A percentile compares a stretch with the other conserved stretches of the same genome.
Conservation (phyloP, 2,797 vertebrate species). For the Tamandua tetradactyla region DNA sequence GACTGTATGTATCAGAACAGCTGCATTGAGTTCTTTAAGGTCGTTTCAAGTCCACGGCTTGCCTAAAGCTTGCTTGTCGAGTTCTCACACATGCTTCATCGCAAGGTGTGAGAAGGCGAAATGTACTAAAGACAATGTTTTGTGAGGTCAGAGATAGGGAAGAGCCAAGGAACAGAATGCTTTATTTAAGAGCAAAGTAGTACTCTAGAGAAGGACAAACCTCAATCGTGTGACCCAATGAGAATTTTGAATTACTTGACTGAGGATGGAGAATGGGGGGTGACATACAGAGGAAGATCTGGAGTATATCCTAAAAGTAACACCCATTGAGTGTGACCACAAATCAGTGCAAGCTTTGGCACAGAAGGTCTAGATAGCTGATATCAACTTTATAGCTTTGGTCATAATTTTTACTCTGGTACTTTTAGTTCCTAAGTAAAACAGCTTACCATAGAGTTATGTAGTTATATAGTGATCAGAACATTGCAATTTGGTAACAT, state of each 20-base stretch:
- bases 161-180: background rate
- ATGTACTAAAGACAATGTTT: background rate
- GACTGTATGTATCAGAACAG: background rate
- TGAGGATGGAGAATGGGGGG: background rate
- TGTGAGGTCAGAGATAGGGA: background rate
- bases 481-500: no score
- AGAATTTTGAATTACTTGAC: background rate
- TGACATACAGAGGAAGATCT: background rate
- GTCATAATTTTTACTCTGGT: background rate
- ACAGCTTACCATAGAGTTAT: background rate
- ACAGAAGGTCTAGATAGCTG: background rate
- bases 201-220: background rate
- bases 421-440: background rate
- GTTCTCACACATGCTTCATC: background rate
- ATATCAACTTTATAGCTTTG: background rate
- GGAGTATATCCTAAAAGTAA: no score
- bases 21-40: background rate
- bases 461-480: background rate
- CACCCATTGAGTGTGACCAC: no score
- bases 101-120: background rate
- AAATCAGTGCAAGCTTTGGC: background rate
- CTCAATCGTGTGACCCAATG: background rate
- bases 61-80: background rate
- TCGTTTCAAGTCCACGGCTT: background rate
- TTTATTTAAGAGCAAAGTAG: background rate